A percentile compares a stretch with the other conserved stretches of the same genome.
phyloP scores from a whole-genome alignment of 2,113 vertebrate genomes.

The Pollimyrus isidori region DNA sequence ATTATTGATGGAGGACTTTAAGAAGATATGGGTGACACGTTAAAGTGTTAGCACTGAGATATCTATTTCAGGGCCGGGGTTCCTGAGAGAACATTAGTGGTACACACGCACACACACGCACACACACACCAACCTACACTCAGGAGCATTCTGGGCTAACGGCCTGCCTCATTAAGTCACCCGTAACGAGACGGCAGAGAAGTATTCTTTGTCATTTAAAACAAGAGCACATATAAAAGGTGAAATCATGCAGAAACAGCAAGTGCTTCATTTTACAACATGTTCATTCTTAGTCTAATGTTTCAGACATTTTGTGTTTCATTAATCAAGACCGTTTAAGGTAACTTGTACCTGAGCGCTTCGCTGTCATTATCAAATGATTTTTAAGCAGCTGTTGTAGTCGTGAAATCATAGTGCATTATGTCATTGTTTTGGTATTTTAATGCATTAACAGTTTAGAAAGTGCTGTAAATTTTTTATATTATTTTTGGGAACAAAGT shows the following conservation, averaged over 20 bases:
- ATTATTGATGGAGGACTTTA: background rate
- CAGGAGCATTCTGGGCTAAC: background rate
- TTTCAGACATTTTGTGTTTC: background rate
- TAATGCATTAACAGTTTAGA: background rate
- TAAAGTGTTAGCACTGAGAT: background rate
- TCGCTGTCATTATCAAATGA: background rate
- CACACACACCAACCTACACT: background rate
- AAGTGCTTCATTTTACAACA: background rate
- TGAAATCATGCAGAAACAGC: background rate
- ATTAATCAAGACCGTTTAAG: background rate
- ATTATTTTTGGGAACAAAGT: background rate
- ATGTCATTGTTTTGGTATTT: background rate
- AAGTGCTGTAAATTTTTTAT: background rate
- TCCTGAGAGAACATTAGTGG: background rate
- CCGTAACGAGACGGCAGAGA: background rate
- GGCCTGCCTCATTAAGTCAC: background rate
- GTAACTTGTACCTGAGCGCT: background rate
- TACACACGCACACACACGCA: background rate
- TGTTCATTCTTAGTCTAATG: background rate
- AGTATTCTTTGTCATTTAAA: constrained; percentile 1
- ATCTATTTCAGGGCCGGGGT: background rate
- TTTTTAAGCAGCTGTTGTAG: background rate
- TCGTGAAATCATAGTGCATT: background rate
- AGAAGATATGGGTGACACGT: background rate
- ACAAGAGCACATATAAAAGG: background rate